A percentile compares a stretch with the other conserved stretches of the same genome.
Conservation (phyloP, 2,888 invertebrate species). For the Apotomis capreana region DNA sequence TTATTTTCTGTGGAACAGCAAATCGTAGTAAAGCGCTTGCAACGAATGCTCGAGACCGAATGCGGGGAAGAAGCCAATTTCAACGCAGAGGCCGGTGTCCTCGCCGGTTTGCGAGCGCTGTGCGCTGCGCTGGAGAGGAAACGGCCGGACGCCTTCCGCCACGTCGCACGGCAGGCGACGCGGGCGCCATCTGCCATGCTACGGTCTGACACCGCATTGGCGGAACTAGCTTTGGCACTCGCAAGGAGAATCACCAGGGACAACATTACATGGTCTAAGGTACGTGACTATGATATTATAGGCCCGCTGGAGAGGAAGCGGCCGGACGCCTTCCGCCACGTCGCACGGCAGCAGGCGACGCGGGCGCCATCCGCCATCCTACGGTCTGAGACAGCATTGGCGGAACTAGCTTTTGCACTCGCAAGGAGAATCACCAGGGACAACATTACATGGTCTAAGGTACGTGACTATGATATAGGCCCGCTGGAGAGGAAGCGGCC, state of each 20-base stretch:
- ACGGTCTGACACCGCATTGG: slow-evolving; percentile 84
- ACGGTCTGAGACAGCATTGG: slow-evolving; percentile 84
- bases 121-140: slow-evolving; percentile 90
- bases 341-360: slow-evolving; percentile 90
- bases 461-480: slow-evolving; percentile 52
- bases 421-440: slow-evolving; percentile 88
- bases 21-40: slow-evolving; percentile 76
- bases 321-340: slow-evolving; percentile 88
- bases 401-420: slow-evolving; percentile 86
- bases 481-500: slow-evolving; percentile 76
- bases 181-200: slow-evolving; percentile 83
- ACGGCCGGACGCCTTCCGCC: slow-evolving; percentile 89
- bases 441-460: slow-evolving; percentile 92
- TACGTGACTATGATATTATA: slow-evolving; percentile 53
- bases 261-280: slow-evolving; percentile 92
- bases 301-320: slow-evolving; percentile 87
- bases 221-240: slow-evolving; percentile 86
- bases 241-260: slow-evolving; percentile 88
- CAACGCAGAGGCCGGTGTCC: slow-evolving; percentile 75
- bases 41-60: slow-evolving; percentile 80
- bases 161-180: slow-evolving; percentile 89
- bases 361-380: slow-evolving; percentile 83
- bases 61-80: slow-evolving; percentile 79
- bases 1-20: slow-evolving; percentile 55
- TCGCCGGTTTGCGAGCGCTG: slow-evolving; percentile 75